These are phyloP conservation scores for Nerophis ophidion DNA, from an alignment of 2,113 vertebrate species.

Conservation along the genomic window DNA sequence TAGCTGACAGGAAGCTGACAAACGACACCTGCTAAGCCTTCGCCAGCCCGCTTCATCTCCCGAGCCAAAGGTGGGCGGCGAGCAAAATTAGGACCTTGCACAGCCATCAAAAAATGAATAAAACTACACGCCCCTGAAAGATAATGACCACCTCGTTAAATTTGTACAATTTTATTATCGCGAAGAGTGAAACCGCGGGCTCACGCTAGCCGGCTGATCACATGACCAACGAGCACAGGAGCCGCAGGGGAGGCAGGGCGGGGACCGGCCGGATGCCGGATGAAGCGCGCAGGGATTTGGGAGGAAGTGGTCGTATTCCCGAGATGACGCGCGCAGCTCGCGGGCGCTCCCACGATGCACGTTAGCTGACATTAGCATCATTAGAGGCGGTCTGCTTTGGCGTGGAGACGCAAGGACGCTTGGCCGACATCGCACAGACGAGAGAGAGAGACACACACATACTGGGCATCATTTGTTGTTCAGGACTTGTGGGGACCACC, in stretches of 20 bases:
- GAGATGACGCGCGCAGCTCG: not conserved
- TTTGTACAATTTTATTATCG: not conserved
- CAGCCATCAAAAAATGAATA: no score
- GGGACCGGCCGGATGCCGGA: not conserved
- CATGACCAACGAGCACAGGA: no score
- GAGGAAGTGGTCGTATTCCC: not conserved
- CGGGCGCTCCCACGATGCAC: not conserved
- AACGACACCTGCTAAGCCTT: constrained; percentile 1
- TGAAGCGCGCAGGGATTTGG: not conserved
- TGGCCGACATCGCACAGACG: no score
- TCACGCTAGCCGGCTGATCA: no score
- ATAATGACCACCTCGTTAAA: not conserved
- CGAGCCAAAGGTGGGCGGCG: not conserved
- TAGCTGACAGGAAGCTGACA: not conserved
- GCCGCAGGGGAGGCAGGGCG: not conserved
- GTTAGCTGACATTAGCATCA: no score
- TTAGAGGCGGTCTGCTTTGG: not conserved
- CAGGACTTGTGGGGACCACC: no score
- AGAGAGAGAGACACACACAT: no score
- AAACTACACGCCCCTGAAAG: not conserved
- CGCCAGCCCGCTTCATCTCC: not conserved
- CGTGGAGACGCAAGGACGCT: no score
- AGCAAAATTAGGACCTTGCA: no score
- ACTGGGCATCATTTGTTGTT: no score
- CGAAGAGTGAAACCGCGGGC: not conserved